Evolutionary conservation across 2,113 vertebrate genomes (phyloP).

Genomic region (Heloderma charlesbogerti): DNA sequence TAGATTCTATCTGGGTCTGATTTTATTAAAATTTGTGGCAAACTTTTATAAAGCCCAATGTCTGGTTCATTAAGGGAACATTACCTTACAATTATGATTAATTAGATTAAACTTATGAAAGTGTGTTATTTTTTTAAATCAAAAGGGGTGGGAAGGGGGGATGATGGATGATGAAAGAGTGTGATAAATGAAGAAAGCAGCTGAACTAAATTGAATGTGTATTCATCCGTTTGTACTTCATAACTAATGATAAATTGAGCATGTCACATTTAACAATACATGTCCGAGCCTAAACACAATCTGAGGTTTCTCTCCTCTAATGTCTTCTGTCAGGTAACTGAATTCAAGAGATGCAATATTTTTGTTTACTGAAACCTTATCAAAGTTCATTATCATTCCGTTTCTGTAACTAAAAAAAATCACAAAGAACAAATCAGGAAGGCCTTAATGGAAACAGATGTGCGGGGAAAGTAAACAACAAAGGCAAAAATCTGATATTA

Average conservation of each 20-base stretch:
- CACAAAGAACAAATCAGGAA: conserved; percentile 49
- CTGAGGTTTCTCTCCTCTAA: conserved; percentile 72
- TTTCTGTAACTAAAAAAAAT: conserved; percentile 59
- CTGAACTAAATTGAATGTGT: conserved; percentile 99
- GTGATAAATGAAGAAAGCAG: conserved; percentile 98
- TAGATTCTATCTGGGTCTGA: conserved; percentile 81
- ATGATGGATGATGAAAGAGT: conserved; percentile 95
- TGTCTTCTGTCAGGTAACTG: conserved; percentile 80
- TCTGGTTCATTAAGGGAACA: conserved; percentile 95
- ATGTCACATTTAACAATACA: conserved; percentile 96
- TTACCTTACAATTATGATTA: conserved; percentile 96
- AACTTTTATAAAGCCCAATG: conserved; percentile 91
- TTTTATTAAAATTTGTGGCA: conserved; percentile 86
- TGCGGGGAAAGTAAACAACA: conserved; percentile 24
- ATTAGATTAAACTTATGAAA: conserved; percentile 97
- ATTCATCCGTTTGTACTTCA: conserved; percentile 98
- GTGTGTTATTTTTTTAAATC: conserved; percentile 90
- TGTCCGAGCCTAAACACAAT: conserved; percentile 84
- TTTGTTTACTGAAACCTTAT: conserved; percentile 66
- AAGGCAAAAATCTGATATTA: conserved; percentile 11
- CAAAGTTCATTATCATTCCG: conserved; percentile 61
- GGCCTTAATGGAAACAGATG: conserved; percentile 49
- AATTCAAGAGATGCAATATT: conserved; percentile 72
- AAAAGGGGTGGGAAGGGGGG: conserved; percentile 78
- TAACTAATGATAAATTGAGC: conserved; percentile 99